Evolutionary conservation across 2,113 vertebrate genomes (phyloP), one percentile per base, ranked within the genome.

Genomic region (Scartelaos histophorus): DNA sequence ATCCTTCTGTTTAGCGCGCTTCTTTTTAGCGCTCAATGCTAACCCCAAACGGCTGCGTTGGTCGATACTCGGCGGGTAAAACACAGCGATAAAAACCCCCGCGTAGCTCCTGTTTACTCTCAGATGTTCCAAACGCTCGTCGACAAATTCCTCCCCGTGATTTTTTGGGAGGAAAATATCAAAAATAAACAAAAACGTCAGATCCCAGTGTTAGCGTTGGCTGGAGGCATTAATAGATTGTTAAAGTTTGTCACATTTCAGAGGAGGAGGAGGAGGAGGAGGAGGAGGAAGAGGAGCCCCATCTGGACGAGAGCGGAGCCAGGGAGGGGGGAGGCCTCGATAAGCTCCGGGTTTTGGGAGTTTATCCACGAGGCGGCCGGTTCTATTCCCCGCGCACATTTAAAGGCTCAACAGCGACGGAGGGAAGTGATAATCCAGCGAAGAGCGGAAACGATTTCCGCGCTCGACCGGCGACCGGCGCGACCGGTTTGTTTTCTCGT

Each of bases 341-440:
- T 90, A 91, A 91, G 85, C 86, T 89, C n/a, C 29, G 29, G 15
- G 89, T 77, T 91, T 91, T 90, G 80, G 51, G 88, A 89, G 68
- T 86, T 88, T 71, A 87, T 25, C 56, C 56, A 25, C 56, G 21
- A 22, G 12, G 22, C 22, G 56, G 22, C 21, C 56, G 56, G 21
- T 25, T 58, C 56, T 13, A 22, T 25, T 58, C 56, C 51, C 51
- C 19, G 51, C 51, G 19, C 51, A 54, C 51, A 54, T n/a, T 54
- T 21, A 21, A 21, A n/a, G 51, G 51, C 51, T 54, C 51, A 54
- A 54, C 51, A 54, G 51, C 11, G 21, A 21, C 51, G 19, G 19
- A 3, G 19, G 0, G 51, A n/a, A 1, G 51, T 7, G 10, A n/a
- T 10, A 11, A 54, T 21, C 51, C 51, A 10, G 4, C 29, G 29